These are phyloP conservation scores for Xenopus petersii DNA, from an alignment of 2,797 vertebrate genomes.

Conservation along the genomic window DNA sequence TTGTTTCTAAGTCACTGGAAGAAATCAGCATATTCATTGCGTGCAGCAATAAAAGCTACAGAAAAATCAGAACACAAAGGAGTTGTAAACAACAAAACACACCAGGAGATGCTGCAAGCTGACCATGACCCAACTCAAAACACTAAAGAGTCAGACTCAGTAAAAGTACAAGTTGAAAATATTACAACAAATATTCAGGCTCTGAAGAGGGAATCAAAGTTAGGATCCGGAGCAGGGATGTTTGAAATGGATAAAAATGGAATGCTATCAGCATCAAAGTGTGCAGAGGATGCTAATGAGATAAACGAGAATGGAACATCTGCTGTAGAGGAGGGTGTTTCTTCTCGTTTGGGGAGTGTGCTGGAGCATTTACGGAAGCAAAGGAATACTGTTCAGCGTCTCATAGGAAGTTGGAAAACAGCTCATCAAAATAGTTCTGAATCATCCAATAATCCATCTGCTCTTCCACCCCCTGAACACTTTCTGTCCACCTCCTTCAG, in stretches of 20 bases:
- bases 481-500: conserved; percentile 73
- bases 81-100: not conserved
- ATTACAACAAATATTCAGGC: not conserved
- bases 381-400: conserved; percentile 75
- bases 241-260: conserved; percentile 9
- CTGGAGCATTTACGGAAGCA: conserved; percentile 81
- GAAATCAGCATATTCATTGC: conserved; percentile 76
- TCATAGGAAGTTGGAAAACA: conserved; percentile 78
- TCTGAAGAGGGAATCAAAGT: conserved; percentile 11
- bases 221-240: not conserved
- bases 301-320: conserved; percentile 1
- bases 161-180: conserved; percentile 43
- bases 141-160: conserved; percentile 14
- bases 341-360: conserved; percentile 59
- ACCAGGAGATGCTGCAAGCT: not conserved
- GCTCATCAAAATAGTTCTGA: conserved; percentile 57
- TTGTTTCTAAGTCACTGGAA: conserved; percentile 94
- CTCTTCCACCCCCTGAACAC: conserved; percentile 81
- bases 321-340: not conserved
- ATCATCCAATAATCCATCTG: not conserved
- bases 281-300: not conserved
- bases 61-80: conserved; percentile 34
- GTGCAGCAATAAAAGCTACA: conserved; percentile 61
- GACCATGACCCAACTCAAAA: conserved; percentile 3
- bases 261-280: conserved; percentile 25